Conservation (phyloP, 2,113 vertebrate species). For the Zosterops lateralis region DNA sequence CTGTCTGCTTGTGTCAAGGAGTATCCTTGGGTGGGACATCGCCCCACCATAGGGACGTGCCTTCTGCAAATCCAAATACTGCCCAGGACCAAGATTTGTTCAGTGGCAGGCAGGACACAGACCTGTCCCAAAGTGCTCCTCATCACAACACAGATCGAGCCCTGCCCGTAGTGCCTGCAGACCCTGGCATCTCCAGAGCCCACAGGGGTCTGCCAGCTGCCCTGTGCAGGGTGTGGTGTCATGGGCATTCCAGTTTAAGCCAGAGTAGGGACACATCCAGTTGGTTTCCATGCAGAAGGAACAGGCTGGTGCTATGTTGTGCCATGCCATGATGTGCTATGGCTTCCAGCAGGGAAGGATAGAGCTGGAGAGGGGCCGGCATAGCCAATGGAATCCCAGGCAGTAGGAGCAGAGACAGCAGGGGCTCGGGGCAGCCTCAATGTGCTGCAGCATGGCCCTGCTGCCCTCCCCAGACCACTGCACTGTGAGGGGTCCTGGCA, state of each 20-base stretch:
- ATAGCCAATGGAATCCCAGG: background rate
- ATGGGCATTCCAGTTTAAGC: background rate
- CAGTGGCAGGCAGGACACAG: background rate
- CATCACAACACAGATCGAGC: background rate
- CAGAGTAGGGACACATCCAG: background rate
- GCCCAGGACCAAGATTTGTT: background rate
- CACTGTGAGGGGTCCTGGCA: background rate
- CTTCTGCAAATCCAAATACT: background rate
- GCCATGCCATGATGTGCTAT: background rate
- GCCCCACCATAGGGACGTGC: background rate
- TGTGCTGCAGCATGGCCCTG: fast-evolving
- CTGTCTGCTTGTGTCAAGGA: background rate
- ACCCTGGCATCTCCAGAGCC: background rate
- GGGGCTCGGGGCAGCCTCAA: background rate
- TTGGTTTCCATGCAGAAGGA: background rate
- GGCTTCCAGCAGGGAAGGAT: background rate
- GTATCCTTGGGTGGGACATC: background rate
- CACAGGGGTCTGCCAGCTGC: background rate
- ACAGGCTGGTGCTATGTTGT: background rate
- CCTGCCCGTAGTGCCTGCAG: background rate
- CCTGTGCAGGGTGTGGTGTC: fast-evolving
- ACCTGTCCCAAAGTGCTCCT: background rate
- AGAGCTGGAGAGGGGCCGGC: background rate
- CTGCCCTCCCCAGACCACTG: background rate
- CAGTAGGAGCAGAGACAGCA: background rate